Evolutionary conservation across 2,113 vertebrate species (phyloP).

Genomic region (Microcebus tavaratra): DNA sequence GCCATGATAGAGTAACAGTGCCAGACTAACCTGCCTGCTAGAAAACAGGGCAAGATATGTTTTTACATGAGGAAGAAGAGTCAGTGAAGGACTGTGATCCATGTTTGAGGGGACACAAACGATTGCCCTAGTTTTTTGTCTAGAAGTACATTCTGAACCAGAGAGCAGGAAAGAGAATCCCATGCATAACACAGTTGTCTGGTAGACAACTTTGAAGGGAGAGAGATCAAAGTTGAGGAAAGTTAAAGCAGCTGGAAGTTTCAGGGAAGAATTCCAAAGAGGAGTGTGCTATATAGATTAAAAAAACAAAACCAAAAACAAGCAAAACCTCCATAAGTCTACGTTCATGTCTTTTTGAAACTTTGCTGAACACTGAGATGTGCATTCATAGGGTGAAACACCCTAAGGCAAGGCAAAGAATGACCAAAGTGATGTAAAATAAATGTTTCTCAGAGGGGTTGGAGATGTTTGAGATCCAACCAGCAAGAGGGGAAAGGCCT

Average conservation of each 20-base stretch:
- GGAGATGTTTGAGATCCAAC: neutral
- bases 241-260: neutral
- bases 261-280: neutral
- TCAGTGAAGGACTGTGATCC: neutral
- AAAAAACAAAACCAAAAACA: no score
- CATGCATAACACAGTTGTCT: neutral
- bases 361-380: neutral
- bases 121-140: neutral
- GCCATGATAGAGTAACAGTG: neutral
- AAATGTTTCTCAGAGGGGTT: neutral
- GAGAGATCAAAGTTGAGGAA: neutral
- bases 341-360: neutral
- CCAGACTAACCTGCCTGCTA: neutral
- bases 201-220: neutral
- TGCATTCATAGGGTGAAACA: neutral
- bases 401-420: neutral
- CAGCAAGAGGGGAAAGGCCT: neutral
- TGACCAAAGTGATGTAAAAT: neutral
- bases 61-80: neutral
- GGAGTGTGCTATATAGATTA: neutral
- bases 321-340: neutral
- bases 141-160: neutral
- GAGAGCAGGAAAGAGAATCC: neutral
- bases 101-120: neutral
- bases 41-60: neutral